phyloP scores from a whole-genome alignment of 2,113 vertebrate genomes.

The Sphyrna mokarran region DNA sequence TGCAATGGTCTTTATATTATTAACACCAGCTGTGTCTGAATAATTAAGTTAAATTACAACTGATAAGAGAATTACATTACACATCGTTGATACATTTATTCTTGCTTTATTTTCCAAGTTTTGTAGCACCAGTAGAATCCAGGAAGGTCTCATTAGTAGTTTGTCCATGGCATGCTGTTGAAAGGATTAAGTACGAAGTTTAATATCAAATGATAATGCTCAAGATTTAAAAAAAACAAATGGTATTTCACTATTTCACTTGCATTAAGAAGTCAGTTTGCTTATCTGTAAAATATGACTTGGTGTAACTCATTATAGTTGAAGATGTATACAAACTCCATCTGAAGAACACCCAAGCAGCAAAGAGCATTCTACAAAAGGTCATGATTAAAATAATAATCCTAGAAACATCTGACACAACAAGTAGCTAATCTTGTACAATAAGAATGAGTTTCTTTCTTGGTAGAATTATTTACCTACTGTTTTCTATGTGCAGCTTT shows the following conservation, averaged over 20 bases:
- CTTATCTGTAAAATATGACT: background rate
- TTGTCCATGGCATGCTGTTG: background rate
- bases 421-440: background rate
- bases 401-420: background rate
- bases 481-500: background rate
- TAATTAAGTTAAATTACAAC: background rate
- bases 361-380: background rate
- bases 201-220: background rate
- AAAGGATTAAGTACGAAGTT: background rate
- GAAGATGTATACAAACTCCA: background rate
- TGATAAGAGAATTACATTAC: constrained; percentile 20
- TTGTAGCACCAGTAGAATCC: constrained; percentile 9
- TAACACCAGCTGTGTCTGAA: background rate
- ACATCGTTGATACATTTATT: constrained; percentile 12
- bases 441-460: background rate
- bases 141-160: background rate
- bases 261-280: background rate
- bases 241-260: background rate
- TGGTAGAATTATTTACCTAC: background rate
- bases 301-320: background rate
- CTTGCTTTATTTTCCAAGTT: constrained; percentile 26
- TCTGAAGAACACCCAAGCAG: background rate
- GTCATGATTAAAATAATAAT: background rate
- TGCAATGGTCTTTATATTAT: background rate
- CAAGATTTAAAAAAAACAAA: background rate